Percentiles rank a stretch among this genome's conserved stretches.
Conservation (phyloP, 2,797 vertebrate species). For the Craterocephalus amniculus region DNA sequence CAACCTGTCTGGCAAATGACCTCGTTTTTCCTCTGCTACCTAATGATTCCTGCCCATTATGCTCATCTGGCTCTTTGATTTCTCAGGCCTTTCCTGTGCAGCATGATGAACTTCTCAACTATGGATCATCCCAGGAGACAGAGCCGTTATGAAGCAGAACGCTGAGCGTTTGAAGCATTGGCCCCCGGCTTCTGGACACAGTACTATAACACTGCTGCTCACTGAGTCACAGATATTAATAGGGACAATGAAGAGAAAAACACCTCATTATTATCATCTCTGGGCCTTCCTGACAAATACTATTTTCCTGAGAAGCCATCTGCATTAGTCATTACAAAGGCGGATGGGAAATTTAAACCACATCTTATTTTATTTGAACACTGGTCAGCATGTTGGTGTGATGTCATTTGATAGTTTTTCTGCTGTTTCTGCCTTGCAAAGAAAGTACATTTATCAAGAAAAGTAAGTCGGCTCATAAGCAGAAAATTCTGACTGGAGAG, state of each 20-base stretch:
- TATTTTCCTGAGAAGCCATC: constrained; percentile 30
- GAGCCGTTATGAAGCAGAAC: constrained; percentile 75
- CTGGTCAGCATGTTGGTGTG: neutral
- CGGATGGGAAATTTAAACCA: neutral
- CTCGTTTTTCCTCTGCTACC: constrained; percentile 70
- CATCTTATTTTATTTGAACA: neutral
- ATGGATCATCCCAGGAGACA: constrained; percentile 83
- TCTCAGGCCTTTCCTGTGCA: constrained; percentile 81
- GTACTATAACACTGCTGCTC: constrained; percentile 55
- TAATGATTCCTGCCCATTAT: constrained; percentile 77
- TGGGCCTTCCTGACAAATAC: constrained; percentile 35
- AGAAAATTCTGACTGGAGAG: constrained; percentile 4
- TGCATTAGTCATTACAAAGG: constrained; percentile 23
- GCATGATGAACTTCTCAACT: constrained; percentile 82
- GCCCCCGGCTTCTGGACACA: constrained; percentile 56
- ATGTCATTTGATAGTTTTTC: neutral
- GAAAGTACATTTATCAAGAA: neutral
- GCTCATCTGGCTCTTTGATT: constrained; percentile 81
- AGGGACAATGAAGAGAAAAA: constrained; percentile 55
- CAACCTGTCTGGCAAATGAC: constrained; percentile 62
- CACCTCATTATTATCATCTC: constrained; percentile 50
- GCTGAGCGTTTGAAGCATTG: constrained; percentile 76
- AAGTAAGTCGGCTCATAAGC: constrained; percentile 9
- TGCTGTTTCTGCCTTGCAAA: neutral
- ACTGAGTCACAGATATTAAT: constrained; percentile 67